These are phyloP conservation scores for Clepsis dumicolana DNA, from an alignment of 2,888 invertebrate genomes.

Conservation along the genomic window DNA sequence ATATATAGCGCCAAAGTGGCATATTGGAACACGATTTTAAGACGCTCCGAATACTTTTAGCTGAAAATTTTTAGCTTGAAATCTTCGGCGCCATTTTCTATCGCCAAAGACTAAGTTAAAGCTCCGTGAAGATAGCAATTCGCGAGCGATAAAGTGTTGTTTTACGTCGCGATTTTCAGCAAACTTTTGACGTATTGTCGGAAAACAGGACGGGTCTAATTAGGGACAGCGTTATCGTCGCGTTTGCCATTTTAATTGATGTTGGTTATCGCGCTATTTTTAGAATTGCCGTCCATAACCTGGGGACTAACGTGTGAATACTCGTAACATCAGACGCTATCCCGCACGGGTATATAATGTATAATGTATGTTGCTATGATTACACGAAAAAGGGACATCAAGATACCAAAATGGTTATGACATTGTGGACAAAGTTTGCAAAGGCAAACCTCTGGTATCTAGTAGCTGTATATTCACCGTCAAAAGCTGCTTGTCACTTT, in stretches of 20 bases:
- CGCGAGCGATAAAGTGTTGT: background rate
- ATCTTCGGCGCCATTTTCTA: constrained; percentile 28
- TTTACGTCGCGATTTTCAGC: constrained; percentile 14
- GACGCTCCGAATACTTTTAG: constrained; percentile 17
- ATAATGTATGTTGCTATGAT: no score
- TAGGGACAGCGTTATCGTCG: constrained; percentile 34
- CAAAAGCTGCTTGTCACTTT: no score
- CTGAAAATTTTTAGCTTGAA: constrained; percentile 11
- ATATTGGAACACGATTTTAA: background rate
- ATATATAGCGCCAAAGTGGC: background rate
- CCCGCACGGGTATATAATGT: no score
- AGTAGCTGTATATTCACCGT: no score
- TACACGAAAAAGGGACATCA: background rate
- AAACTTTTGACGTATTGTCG: constrained; percentile 19
- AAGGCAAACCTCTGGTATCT: no score
- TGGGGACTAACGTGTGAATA: background rate
- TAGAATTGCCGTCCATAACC: background rate
- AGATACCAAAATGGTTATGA: constrained; percentile 9
- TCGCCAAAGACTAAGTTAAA: constrained; percentile 12
- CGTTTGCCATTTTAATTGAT: constrained; percentile 40
- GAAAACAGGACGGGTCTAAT: constrained; percentile 37
- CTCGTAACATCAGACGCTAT: no score
- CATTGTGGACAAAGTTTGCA: constrained; percentile 5
- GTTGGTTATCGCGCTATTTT: constrained; percentile 31
- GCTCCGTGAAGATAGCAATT: background rate